These are phyloP conservation scores for Clusia tigrina DNA, from an alignment of 2,888 invertebrate species.

Conservation along the genomic window DNA sequence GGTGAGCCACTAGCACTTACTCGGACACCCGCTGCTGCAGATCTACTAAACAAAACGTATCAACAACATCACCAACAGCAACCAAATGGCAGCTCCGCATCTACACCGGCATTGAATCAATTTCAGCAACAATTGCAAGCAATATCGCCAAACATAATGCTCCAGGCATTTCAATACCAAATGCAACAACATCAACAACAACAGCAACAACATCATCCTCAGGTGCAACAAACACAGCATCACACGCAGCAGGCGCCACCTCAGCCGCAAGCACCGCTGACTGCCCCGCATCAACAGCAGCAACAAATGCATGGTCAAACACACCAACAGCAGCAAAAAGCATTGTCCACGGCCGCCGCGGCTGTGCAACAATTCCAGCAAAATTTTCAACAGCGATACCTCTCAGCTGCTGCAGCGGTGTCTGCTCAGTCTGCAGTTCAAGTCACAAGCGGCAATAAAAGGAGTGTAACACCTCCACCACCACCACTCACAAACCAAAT, in stretches of 20 bases:
- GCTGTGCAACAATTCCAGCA: slow-evolving; percentile 43
- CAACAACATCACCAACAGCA: slow-evolving; percentile 52
- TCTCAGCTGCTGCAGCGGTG: slow-evolving; percentile 40
- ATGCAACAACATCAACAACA: slow-evolving; percentile 61
- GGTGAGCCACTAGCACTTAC: slow-evolving; percentile 53
- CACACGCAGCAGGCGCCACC: slow-evolving; percentile 42
- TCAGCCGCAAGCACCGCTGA: slow-evolving; percentile 31
- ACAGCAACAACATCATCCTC: slow-evolving; percentile 41
- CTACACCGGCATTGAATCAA: slow-evolving; percentile 42
- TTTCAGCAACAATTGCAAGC: slow-evolving; percentile 53
- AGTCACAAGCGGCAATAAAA: slow-evolving; percentile 34
- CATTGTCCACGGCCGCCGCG: slow-evolving; percentile 35
- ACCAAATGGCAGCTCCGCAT: slow-evolving; percentile 48
- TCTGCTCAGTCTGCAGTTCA: slow-evolving; percentile 30
- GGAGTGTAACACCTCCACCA: slow-evolving; percentile 38
- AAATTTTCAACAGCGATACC: slow-evolving; percentile 40
- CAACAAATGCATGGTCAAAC: slow-evolving; percentile 45
- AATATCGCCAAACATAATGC: slow-evolving; percentile 56
- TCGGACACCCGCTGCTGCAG: slow-evolving; percentile 56
- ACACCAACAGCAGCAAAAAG: slow-evolving; percentile 45
- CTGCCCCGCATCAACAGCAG: slow-evolving; percentile 36
- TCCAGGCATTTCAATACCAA: slow-evolving; percentile 66
- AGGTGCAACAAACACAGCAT: slow-evolving; percentile 39
- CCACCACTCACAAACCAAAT: slow-evolving; percentile 45
- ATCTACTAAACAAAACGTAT: slow-evolving; percentile 50